A percentile compares a stretch with the other conserved stretches of the same genome.
These are phyloP conservation scores for Bombycilla garrulus DNA, from an alignment of 2,113 vertebrate genomes.

Conservation along the genomic window DNA sequence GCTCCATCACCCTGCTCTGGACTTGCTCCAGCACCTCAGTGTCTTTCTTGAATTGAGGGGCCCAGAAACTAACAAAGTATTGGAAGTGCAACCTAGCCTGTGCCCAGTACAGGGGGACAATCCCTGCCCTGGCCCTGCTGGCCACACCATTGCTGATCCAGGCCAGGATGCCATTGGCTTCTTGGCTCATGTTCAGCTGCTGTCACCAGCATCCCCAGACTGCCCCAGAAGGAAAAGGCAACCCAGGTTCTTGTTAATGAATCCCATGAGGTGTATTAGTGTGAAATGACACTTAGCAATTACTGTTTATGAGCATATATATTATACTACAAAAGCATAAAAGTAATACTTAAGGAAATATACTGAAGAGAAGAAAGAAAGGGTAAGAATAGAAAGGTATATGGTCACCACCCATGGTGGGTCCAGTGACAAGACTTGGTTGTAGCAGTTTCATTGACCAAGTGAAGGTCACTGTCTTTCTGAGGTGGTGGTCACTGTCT, in stretches of 20 bases:
- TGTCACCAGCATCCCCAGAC: accelerated
- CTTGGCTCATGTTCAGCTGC: not conserved
- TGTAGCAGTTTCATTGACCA: not conserved
- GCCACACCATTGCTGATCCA: not conserved
- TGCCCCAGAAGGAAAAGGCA: not conserved
- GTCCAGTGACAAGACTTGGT: not conserved
- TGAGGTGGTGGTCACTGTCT: not conserved
- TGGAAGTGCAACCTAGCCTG: accelerated
- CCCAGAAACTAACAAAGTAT: not conserved
- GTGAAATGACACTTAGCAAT: not conserved
- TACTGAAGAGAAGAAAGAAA: not conserved
- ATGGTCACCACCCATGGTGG: accelerated
- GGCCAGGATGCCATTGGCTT: not conserved
- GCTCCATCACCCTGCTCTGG: not conserved
- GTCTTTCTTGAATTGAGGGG: not conserved
- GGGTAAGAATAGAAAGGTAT: not conserved
- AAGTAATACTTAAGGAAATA: too few species aligned
- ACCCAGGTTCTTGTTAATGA: not conserved
- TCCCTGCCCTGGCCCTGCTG: not conserved
- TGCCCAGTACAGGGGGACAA: accelerated
- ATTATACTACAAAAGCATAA: not conserved
- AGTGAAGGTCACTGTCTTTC: not conserved
- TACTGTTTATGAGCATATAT: not conserved
- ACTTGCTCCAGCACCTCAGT: accelerated
- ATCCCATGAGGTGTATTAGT: not conserved